Evolutionary conservation across 2,888 invertebrate genomes (phyloP).

Genomic region (Luperina testacea): DNA sequence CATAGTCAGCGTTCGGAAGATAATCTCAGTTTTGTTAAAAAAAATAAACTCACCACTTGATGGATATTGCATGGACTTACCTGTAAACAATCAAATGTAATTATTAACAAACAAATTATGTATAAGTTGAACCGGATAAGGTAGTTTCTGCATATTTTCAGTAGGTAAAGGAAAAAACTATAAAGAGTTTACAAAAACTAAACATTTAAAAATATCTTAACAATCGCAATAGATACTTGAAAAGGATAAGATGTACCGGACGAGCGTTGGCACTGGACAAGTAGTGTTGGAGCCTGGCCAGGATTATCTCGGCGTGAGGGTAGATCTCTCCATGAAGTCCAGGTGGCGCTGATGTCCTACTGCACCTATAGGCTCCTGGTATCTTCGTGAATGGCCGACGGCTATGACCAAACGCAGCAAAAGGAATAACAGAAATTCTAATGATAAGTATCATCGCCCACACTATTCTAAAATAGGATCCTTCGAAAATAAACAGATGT

Average conservation of each 20-base stretch:
- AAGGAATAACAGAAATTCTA: too few species aligned
- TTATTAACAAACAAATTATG: neutral
- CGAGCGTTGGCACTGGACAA: neutral
- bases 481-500: too few species aligned
- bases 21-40: neutral
- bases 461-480: neutral
- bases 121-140: neutral
- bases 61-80: constrained; percentile 18
- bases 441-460: neutral
- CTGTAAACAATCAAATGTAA: constrained; percentile 30
- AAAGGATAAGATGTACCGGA: neutral
- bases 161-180: neutral
- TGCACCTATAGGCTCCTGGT: neutral
- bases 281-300: neutral
- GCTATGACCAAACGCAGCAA: neutral
- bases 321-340: neutral
- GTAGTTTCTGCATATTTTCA: neutral
- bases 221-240: neutral
- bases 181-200: neutral
- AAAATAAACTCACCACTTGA: constrained; percentile 34
- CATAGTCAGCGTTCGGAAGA: too few species aligned
- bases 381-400: neutral
- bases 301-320: neutral
- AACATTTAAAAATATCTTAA: neutral
- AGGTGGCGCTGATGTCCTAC: neutral